phyloP scores from a whole-genome alignment of 2,888 invertebrate species.

The Nebria brevicollis region DNA sequence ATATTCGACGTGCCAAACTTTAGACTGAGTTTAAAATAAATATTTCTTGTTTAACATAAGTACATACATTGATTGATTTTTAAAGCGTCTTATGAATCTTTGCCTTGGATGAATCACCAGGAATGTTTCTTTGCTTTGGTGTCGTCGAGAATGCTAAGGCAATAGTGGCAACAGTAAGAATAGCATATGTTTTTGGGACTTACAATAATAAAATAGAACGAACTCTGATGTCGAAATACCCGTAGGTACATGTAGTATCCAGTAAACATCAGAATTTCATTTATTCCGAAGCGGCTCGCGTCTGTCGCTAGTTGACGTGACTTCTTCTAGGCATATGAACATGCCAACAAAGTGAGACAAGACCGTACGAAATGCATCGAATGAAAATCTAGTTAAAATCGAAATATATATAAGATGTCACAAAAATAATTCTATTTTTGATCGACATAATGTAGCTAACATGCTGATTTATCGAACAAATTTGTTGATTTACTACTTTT shows the following conservation, averaged over 20 bases:
- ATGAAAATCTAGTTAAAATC: slow-evolving; percentile 4
- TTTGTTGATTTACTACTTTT: no score
- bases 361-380: slow-evolving; percentile 14
- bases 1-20: no score
- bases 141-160: neutral
- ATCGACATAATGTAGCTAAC: no score
- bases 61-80: neutral
- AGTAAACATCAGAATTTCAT: slow-evolving; percentile 30
- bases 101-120: neutral
- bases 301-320: slow-evolving; percentile 22
- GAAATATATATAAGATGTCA: slow-evolving; percentile 8
- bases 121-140: slow-evolving; percentile 11
- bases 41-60: no score
- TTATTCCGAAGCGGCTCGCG: slow-evolving; percentile 34
- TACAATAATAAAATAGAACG: neutral
- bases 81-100: neutral
- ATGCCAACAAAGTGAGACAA: neutral
- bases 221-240: slow-evolving; percentile 12
- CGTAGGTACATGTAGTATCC: neutral
- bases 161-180: neutral
- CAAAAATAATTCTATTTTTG: slow-evolving; percentile 7
- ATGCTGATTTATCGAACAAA: no score
- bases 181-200: slow-evolving; percentile 13
- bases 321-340: slow-evolving; percentile 25
- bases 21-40: no score